Percentiles rank a stretch among this genome's conserved stretches.
Conservation (phyloP, 2,888 invertebrate genomes). For the Drosophila pegasa region DNA sequence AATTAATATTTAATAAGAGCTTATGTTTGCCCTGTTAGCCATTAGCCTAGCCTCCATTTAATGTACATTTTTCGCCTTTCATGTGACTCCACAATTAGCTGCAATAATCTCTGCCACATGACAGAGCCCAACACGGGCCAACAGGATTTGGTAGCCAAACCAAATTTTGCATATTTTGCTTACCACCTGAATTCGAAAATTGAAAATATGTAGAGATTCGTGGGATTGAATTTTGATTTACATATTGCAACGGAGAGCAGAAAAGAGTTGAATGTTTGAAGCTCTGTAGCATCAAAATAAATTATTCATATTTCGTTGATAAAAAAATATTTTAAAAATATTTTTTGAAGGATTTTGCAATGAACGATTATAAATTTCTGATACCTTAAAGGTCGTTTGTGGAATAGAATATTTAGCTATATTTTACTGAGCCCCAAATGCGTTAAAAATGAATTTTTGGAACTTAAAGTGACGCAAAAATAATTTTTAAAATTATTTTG, state of each 20-base stretch:
- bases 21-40: constrained; percentile 35
- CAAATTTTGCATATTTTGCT: neutral
- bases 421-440: neutral
- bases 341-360: neutral
- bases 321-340: neutral
- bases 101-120: constrained; percentile 59
- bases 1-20: constrained; percentile 73
- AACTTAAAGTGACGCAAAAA: too few species aligned
- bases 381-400: neutral
- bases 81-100: constrained; percentile 27
- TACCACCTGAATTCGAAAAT: neutral
- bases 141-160: neutral
- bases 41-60: neutral
- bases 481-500: neutral
- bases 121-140: constrained; percentile 40
- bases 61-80: constrained; percentile 10
- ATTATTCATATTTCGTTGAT: neutral
- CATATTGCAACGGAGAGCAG: neutral
- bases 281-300: neutral
- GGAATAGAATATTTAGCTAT: neutral
- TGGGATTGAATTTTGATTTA: neutral
- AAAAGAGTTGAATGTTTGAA: neutral
- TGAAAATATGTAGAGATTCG: neutral
- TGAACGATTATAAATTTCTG: neutral
- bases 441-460: neutral